A percentile compares a stretch with the other conserved stretches of the same genome.
Evolutionary conservation across 53 echinoderm and acorn worm genomes (phyloP).

Genomic region (Stichopus horrens): DNA sequence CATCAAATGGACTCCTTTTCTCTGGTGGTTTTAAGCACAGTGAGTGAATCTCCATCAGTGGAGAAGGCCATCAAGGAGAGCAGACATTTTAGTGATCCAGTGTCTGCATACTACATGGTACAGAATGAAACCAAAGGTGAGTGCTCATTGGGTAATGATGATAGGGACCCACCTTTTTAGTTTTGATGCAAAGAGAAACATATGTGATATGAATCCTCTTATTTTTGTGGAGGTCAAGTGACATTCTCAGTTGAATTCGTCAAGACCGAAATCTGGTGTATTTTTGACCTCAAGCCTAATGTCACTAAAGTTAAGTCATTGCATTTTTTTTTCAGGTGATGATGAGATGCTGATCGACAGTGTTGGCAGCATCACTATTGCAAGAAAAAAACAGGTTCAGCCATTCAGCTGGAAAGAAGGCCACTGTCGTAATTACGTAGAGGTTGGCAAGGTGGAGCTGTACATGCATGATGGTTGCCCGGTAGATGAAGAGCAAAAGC

Average conservation of each 20-base stretch:
- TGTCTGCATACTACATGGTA: constrained; percentile 24
- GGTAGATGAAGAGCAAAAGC: constrained; percentile 2
- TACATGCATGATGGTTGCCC: not conserved
- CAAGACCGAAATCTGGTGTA: too few relatives aligned
- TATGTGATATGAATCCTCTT: not conserved
- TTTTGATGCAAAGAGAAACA: not conserved
- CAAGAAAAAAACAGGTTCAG: not conserved
- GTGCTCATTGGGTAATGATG: not conserved
- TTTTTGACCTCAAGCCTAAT: too few relatives aligned
- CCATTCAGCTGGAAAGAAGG: constrained; percentile 4
- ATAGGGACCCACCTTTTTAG: not conserved
- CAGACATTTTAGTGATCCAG: constrained; percentile 16
- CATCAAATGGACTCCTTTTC: constrained; percentile 12
- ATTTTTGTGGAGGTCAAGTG: not conserved
- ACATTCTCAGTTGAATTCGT: not conserved
- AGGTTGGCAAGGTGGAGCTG: not conserved
- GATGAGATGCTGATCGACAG: not conserved
- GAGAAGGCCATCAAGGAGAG: constrained; percentile 18
- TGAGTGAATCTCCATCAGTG: not conserved
- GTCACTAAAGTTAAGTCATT: too few relatives aligned
- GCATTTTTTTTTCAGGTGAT: not conserved
- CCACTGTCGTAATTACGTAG: not conserved
- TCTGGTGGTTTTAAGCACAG: constrained; percentile 20
- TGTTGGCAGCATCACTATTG: constrained; percentile 22
- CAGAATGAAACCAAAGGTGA: not conserved